Evolutionary conservation across 2,113 vertebrate genomes (phyloP).

Genomic region (Empidonax alnorum): DNA sequence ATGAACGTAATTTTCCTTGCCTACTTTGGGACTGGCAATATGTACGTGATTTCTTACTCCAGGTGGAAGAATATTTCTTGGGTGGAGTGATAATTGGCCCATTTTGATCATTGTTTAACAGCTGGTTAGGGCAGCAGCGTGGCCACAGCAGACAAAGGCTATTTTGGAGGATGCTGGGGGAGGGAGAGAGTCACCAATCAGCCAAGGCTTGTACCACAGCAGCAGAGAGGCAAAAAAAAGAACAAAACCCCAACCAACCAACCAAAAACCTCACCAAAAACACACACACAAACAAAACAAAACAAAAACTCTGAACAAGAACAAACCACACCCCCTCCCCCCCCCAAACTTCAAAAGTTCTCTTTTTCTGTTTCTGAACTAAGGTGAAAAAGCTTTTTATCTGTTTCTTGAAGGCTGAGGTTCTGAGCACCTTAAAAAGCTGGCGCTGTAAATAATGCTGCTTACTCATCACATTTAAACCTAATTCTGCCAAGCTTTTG

Average conservation of each 20-base stretch:
- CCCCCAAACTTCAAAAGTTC: background rate
- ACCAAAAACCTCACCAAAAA: background rate
- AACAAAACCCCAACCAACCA: background rate
- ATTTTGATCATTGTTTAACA: slow-evolving; percentile 17
- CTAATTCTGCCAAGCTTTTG: background rate
- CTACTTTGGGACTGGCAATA: background rate
- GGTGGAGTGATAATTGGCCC: background rate
- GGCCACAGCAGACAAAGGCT: background rate
- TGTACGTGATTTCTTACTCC: background rate
- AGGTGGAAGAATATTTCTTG: slow-evolving; percentile 24
- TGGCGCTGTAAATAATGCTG: background rate
- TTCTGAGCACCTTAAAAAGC: background rate
- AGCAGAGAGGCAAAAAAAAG: background rate
- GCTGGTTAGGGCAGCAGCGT: background rate
- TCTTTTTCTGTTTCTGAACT: background rate
- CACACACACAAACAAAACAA: too few relatives aligned
- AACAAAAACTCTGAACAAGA: too few relatives aligned
- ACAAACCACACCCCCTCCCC: accelerated
- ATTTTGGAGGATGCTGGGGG: background rate
- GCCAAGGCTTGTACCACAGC: background rate
- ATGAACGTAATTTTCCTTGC: slow-evolving; percentile 6
- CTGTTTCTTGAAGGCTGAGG: background rate
- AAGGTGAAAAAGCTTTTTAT: background rate
- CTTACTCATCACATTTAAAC: background rate
- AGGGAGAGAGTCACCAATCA: background rate